Conservation (phyloP, 2,888 invertebrate species). For the Lasioglossum villosulum region DNA sequence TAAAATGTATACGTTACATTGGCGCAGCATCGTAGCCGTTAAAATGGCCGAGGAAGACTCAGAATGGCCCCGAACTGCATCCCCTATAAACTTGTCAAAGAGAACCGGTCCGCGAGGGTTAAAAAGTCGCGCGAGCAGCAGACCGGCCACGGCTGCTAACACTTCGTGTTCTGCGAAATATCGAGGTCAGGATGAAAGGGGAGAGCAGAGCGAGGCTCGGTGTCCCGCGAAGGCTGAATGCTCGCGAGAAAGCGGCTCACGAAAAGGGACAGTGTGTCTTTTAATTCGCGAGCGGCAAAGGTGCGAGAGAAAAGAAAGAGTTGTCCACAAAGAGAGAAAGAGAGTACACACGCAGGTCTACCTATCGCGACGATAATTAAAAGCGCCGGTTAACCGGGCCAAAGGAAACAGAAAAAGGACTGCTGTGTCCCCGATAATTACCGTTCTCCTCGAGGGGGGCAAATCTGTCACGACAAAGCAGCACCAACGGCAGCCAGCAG, state of each 20-base stretch:
- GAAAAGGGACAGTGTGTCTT: neutral
- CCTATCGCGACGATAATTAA: conserved; percentile 46
- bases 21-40: neutral
- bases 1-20: neutral
- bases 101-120: neutral
- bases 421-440: conserved; percentile 68
- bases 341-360: neutral
- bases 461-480: conserved; percentile 85
- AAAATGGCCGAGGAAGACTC: neutral
- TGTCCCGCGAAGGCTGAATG: neutral
- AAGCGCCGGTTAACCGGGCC: conserved; percentile 42
- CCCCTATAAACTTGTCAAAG: conserved; percentile 5
- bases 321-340: neutral
- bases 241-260: neutral
- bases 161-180: neutral
- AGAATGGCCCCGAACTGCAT: neutral
- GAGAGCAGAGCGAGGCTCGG: neutral
- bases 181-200: conserved; percentile 6
- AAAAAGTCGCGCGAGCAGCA: neutral
- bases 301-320: neutral
- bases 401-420: neutral
- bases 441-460: conserved; percentile 84
- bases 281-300: neutral
- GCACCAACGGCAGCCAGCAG: conserved; percentile 85
- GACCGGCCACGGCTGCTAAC: neutral